phyloP scores from a whole-genome alignment of 2,888 invertebrate genomes.

The Sarcophaga variegata region DNA sequence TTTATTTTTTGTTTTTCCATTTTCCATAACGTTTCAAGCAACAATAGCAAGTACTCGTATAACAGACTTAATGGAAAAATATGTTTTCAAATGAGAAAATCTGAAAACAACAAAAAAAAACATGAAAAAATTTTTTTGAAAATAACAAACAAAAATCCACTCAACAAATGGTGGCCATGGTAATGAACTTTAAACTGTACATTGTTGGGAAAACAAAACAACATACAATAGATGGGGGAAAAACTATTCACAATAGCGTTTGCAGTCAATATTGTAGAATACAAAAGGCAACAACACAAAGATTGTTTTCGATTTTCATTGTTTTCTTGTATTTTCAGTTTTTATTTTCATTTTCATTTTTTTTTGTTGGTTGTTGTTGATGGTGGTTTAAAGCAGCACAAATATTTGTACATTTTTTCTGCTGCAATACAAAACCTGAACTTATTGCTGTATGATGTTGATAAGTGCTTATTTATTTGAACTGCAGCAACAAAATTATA shows the following conservation, averaged over 20 bases:
- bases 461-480: not conserved
- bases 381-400: not conserved
- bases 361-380: slow-evolving; percentile 15
- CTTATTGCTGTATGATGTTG: no score
- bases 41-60: not conserved
- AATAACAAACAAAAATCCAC: slow-evolving; percentile 33
- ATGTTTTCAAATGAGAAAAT: no score
- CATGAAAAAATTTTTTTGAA: slow-evolving; percentile 9
- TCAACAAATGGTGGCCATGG: slow-evolving; percentile 51
- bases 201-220: slow-evolving; percentile 35
- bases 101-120: slow-evolving; percentile 28
- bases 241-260: no score
- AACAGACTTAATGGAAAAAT: not conserved
- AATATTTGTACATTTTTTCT: no score
- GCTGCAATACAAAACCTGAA: no score
- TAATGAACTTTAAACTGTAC: slow-evolving; percentile 63
- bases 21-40: not conserved
- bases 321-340: no score
- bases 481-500: not conserved
- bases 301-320: not conserved
- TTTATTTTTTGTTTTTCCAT: not conserved
- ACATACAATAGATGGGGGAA: not conserved
- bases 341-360: not conserved
- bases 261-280: slow-evolving; percentile 31
- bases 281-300: slow-evolving; percentile 23